Evolutionary conservation across 2,113 vertebrate genomes (phyloP), one percentile per base, ranked within the genome.

Genomic region (Capreolus pygargus): DNA sequence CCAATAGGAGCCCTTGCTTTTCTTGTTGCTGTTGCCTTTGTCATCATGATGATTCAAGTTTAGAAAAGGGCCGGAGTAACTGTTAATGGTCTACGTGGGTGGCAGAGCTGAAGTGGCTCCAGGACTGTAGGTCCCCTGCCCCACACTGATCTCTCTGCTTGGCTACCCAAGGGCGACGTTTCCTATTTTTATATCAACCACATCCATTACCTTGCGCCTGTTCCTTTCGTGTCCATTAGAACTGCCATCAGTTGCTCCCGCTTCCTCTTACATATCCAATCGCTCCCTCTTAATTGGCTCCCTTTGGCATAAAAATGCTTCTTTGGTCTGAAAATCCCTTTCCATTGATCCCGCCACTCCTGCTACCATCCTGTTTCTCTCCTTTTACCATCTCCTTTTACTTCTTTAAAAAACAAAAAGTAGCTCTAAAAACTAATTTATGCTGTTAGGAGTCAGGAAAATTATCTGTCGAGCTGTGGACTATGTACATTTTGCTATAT

Each of bases 381-480:
- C 45, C 23, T 94, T 82, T 58, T 52, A 91, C 27, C 43, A 60
- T 9, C 7, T 52, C 89, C 74, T 86, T 47, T 33, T 81, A 64
- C 67, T 55, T 85, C 81, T 45, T 78, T 70, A 70, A 13, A 55
- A 55, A 55, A 43, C 76, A 47, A 86, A 15, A 54, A 39, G 4
- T 70, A 6, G 25, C 33, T 60, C 23, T 88, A 45, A 86, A 91
- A 91, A 87, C 47, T 52, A 58, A 82, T 52, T 60, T 88, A 16
- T 61, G 45, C 43, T 74, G 7, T 74, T 82, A 96, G 17, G 64
- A 60, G 7, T 94, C 21, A 70, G 43, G 52, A 96, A 87, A 45
- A 19, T 70, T 91, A 58, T 58, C 52, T 60, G 36, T 27, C 1
- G 5, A 64, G 36, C 8, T 54, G 52, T 10, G 58, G 28, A 27